Evolutionary conservation across 2,113 vertebrate genomes (phyloP).

Genomic region (Psittacula cyanocephala): DNA sequence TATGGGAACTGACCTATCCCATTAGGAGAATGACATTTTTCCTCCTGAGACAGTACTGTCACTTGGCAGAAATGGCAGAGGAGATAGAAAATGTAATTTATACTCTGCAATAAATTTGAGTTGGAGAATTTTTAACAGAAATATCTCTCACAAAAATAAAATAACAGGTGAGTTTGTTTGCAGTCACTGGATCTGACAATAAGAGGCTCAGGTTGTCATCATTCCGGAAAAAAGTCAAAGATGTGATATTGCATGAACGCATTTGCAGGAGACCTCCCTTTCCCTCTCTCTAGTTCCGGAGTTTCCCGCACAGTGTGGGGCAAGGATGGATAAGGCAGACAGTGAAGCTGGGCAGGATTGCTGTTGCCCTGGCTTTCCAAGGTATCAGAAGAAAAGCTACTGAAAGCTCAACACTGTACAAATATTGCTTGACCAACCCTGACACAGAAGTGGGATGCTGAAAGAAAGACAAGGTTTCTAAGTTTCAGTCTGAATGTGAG

Average conservation of each 20-base stretch:
- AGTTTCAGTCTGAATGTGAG: background rate
- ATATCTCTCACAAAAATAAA: background rate
- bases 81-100: background rate
- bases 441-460: background rate
- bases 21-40: background rate
- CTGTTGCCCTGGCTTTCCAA: background rate
- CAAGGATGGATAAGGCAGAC: background rate
- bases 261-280: background rate
- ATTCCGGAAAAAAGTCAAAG: background rate
- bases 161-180: background rate
- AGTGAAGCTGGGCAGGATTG: background rate
- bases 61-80: background rate
- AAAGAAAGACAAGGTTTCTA: background rate
- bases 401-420: background rate
- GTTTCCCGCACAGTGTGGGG: rapidly evolving
- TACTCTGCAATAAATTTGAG: background rate
- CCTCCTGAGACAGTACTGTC: background rate
- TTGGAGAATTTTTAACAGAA: background rate
- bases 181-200: background rate
- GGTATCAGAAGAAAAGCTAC: background rate
- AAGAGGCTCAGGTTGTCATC: background rate
- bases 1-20: background rate
- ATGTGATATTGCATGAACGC: background rate
- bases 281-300: background rate
- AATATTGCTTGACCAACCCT: background rate